A percentile compares a stretch with the other conserved stretches of the same genome.
phyloP scores from a whole-genome alignment of 2,888 invertebrate species.

The Hanleya hanleyi region DNA sequence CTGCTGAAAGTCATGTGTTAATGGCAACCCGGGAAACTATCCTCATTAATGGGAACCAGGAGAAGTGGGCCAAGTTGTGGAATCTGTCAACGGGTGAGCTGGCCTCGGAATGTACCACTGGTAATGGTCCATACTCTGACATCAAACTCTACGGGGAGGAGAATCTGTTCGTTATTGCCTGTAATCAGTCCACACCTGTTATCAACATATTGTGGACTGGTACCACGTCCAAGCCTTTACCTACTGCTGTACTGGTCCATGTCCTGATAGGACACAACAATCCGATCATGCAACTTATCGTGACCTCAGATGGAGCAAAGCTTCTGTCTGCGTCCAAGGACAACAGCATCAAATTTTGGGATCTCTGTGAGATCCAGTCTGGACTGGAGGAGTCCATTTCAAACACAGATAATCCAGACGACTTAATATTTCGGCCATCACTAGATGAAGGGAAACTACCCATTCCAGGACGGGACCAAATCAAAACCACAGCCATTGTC shows the following conservation, averaged over 20 bases:
- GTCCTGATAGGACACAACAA: conserved; percentile 42
- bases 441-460: neutral
- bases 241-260: conserved; percentile 34
- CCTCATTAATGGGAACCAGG: conserved; percentile 25
- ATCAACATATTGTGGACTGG: conserved; percentile 24
- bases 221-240: conserved; percentile 21
- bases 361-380: conserved; percentile 18
- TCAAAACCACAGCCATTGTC: conserved; percentile 9
- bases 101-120: conserved; percentile 27
- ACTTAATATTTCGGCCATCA: neutral
- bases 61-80: conserved; percentile 39
- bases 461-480: neutral
- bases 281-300: conserved; percentile 35
- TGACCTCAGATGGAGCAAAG: conserved; percentile 27
- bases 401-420: neutral
- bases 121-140: conserved; percentile 26
- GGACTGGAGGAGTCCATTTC: neutral
- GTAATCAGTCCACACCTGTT: neutral
- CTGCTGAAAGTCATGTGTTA: conserved; percentile 41
- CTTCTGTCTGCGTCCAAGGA: conserved; percentile 47
- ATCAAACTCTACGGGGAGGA: conserved; percentile 38
- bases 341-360: conserved; percentile 52
- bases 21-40: conserved; percentile 24
- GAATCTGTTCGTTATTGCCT: neutral
- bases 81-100: conserved; percentile 30